Evolutionary conservation across 2,797 vertebrate genomes (phyloP).

Genomic region (Heliangelus exortis): DNA sequence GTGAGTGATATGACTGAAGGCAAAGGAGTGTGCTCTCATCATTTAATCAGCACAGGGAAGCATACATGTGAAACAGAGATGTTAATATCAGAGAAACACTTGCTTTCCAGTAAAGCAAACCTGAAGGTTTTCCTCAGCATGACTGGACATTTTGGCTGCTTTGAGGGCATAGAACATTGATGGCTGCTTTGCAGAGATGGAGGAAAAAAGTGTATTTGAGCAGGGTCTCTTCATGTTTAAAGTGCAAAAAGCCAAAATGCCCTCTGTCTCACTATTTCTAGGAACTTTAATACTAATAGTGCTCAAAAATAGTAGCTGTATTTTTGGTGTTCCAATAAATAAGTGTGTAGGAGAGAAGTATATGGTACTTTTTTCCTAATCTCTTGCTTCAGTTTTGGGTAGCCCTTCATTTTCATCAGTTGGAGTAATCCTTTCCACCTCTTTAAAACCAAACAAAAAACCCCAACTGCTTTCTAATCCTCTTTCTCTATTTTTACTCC

Average conservation of each 20-base stretch:
- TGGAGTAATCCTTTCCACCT: neutral
- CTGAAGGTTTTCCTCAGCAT: neutral
- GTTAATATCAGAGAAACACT: neutral
- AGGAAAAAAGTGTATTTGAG: neutral
- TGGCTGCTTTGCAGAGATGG: neutral
- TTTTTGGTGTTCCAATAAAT: neutral
- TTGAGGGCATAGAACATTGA: neutral
- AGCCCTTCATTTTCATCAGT: neutral
- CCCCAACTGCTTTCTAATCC: fast-evolving
- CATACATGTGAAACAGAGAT: neutral
- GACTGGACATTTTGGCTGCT: neutral
- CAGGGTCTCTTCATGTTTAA: neutral
- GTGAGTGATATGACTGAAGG: fast-evolving
- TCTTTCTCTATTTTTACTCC: neutral
- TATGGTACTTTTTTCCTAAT: neutral
- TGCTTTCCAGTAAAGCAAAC: neutral
- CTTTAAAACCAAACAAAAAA: neutral
- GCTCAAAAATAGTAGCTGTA: neutral
- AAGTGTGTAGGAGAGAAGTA: neutral
- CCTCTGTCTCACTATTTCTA: neutral
- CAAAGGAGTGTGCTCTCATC: neutral
- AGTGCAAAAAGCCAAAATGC: neutral
- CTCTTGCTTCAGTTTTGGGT: neutral
- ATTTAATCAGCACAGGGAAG: neutral
- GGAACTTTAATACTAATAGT: neutral